A percentile compares a stretch with the other conserved stretches of the same genome.
Conservation (phyloP, 2,113 vertebrate genomes). For the Neogale vison region DNA sequence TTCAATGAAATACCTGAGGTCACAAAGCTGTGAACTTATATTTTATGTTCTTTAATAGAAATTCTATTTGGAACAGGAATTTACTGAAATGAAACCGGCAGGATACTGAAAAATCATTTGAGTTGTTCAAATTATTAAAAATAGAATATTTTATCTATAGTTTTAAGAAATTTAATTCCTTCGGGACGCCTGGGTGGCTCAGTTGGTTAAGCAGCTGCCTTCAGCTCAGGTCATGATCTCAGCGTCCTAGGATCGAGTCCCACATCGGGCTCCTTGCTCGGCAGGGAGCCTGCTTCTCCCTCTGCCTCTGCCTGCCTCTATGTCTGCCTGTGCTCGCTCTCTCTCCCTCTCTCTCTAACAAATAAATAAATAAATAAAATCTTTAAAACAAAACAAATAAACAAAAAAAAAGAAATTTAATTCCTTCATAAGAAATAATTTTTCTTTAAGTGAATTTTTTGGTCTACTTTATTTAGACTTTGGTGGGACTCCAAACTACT, state of each 20-base stretch:
- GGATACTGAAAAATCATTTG: constrained; percentile 33
- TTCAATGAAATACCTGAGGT: neutral
- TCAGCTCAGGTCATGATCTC: too few relatives aligned
- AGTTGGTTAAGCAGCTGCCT: too few relatives aligned
- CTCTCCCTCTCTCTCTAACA: too few relatives aligned
- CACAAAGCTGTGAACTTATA: neutral
- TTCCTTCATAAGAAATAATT: constrained; percentile 25
- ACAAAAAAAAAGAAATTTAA: constrained; percentile 29
- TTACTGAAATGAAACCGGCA: constrained; percentile 2
- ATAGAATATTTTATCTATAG: neutral
- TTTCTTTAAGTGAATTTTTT: constrained; percentile 46
- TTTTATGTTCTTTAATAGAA: neutral
- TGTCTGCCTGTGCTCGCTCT: too few relatives aligned
- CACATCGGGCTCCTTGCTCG: too few relatives aligned
- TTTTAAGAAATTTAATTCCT: constrained; percentile 21
- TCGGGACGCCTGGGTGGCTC: too few relatives aligned
- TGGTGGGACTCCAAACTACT: neutral
- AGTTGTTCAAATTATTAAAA: constrained; percentile 23
- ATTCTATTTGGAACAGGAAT: constrained; percentile 7
- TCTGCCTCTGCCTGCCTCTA: too few relatives aligned
- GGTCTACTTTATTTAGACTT: neutral
- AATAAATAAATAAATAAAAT: too few relatives aligned
- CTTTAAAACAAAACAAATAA: too few relatives aligned
- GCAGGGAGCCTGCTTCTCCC: too few relatives aligned
- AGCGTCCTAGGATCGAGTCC: too few relatives aligned